Evolutionary conservation across 2,113 vertebrate genomes (phyloP).

Genomic region (Strix aluco): DNA sequence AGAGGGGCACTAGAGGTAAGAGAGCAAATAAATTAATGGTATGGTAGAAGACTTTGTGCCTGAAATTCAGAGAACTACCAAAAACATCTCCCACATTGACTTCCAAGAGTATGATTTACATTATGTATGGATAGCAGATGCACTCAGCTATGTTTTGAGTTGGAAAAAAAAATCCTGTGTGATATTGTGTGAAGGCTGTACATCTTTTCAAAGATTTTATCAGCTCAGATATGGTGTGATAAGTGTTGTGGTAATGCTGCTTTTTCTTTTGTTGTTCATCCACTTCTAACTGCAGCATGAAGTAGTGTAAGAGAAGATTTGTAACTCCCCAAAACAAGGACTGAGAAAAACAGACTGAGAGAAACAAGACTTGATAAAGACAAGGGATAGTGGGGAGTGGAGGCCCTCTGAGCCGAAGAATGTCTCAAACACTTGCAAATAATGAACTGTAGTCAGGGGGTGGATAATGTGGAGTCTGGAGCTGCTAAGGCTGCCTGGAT

Average conservation of each 20-base stretch:
- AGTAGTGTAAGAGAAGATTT: background rate
- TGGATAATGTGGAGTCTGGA: too few relatives aligned
- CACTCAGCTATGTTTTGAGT: background rate
- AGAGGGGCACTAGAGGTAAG: background rate
- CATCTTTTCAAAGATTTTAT: background rate
- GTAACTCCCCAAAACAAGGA: too few relatives aligned
- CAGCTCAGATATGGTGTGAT: background rate
- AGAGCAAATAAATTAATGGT: background rate
- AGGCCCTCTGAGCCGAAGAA: too few relatives aligned
- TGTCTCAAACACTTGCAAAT: too few relatives aligned
- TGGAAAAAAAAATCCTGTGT: background rate
- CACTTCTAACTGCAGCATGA: background rate
- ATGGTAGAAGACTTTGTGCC: background rate
- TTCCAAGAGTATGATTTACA: background rate
- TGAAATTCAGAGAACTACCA: background rate
- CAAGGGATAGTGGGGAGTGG: too few relatives aligned
- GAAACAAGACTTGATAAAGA: too few relatives aligned
- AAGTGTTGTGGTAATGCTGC: background rate
- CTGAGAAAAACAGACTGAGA: too few relatives aligned
- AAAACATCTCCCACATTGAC: background rate
- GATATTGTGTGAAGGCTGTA: background rate
- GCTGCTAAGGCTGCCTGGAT: too few relatives aligned
- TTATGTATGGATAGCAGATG: background rate
- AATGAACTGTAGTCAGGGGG: too few relatives aligned
- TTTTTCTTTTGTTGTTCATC: background rate